Evolutionary conservation across 2,113 vertebrate genomes (phyloP).

Genomic region (Ctenomys sociabilis): DNA sequence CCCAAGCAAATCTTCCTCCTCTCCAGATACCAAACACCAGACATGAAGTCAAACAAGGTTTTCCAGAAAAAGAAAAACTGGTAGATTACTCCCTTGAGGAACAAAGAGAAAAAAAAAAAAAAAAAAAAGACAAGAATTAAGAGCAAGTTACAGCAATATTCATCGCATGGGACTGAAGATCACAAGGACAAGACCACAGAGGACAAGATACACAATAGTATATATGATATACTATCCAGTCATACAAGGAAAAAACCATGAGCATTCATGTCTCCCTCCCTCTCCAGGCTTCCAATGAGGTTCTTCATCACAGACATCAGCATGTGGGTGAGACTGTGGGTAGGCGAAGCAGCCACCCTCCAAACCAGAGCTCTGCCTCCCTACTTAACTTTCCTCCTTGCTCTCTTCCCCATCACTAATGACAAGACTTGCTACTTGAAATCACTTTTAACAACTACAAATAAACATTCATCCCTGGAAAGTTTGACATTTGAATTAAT

Average conservation of each 20-base stretch:
- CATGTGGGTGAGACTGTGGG: neutral
- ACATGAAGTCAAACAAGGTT: slow-evolving; percentile 85
- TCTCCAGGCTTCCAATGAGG: slow-evolving; percentile 65
- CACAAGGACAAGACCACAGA: slow-evolving; percentile 45
- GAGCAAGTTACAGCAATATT: slow-evolving; percentile 66
- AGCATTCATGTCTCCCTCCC: slow-evolving; percentile 64
- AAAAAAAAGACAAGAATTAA: slow-evolving; percentile 80
- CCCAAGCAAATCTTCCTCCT: slow-evolving; percentile 52
- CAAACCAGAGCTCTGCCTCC: slow-evolving; percentile 53
- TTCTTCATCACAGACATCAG: slow-evolving; percentile 87
- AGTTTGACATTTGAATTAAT: slow-evolving; percentile 64
- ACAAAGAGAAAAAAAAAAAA: slow-evolving; percentile 68
- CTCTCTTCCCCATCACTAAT: slow-evolving; percentile 47
- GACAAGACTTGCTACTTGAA: slow-evolving; percentile 55
- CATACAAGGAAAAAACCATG: slow-evolving; percentile 35
- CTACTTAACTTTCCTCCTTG: slow-evolving; percentile 50
- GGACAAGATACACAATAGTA: too few species aligned
- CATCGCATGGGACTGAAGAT: slow-evolving; percentile 50
- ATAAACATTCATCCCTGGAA: slow-evolving; percentile 49
- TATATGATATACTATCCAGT: too few species aligned
- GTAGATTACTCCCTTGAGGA: slow-evolving; percentile 76
- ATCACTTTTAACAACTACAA: slow-evolving; percentile 59
- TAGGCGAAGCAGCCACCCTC: slow-evolving; percentile 51
- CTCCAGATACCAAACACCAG: slow-evolving; percentile 66
- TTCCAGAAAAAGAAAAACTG: slow-evolving; percentile 70